phyloP scores from a whole-genome alignment of 2,888 invertebrate species.

The Sphecodes monilicornis region DNA sequence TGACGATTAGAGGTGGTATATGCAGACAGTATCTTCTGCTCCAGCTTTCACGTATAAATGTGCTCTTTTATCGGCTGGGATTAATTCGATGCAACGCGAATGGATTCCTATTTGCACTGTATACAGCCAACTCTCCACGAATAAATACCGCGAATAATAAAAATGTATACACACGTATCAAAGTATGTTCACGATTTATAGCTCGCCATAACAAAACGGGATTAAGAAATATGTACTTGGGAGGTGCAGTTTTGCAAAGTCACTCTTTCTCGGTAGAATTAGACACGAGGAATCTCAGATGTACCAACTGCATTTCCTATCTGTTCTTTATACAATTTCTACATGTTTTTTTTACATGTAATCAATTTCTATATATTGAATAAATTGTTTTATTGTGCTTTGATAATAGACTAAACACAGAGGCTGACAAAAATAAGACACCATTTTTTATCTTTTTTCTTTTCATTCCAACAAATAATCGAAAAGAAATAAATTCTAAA shows the following conservation, averaged over 20 bases:
- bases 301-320: background rate
- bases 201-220: background rate
- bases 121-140: background rate
- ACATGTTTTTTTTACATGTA: background rate
- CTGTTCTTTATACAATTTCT: background rate
- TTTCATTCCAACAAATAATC: too few relatives aligned
- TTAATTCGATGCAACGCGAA: conserved; percentile 14
- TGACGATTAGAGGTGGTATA: conserved; percentile 10
- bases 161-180: background rate
- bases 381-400: too few relatives aligned
- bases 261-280: background rate
- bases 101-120: background rate
- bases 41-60: conserved; percentile 12
- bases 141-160: background rate
- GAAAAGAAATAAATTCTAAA: too few relatives aligned
- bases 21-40: background rate
- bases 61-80: background rate
- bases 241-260: background rate
- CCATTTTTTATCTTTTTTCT: too few relatives aligned
- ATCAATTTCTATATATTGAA: too few relatives aligned
- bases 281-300: background rate
- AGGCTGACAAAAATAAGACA: too few relatives aligned
- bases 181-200: background rate
- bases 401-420: too few relatives aligned
- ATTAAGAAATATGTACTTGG: background rate